A percentile compares a stretch with the other conserved stretches of the same genome.
phyloP scores from a whole-genome alignment of 2,888 invertebrate species.

The Bruchidius siliquastri region DNA sequence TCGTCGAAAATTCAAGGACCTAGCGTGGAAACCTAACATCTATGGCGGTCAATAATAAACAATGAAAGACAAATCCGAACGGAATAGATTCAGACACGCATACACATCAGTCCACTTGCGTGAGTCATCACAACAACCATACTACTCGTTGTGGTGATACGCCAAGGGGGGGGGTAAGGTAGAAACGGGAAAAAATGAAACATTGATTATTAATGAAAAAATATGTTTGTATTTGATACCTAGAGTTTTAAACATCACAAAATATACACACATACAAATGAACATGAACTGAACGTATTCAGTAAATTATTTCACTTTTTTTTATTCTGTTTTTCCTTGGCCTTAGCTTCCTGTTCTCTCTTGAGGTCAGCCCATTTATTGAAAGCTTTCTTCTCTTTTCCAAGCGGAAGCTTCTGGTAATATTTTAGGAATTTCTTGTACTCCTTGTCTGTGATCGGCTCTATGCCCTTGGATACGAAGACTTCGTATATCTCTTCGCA shows the following conservation, averaged over 20 bases:
- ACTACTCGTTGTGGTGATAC: no score
- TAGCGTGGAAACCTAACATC: no score
- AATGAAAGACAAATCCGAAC: no score
- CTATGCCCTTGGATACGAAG: constrained; percentile 39
- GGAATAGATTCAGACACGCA: no score
- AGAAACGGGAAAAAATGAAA: no score
- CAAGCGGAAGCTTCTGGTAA: constrained; percentile 45
- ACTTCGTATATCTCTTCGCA: constrained; percentile 52
- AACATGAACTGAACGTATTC: not conserved
- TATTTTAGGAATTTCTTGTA: constrained; percentile 50
- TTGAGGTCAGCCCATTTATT: constrained; percentile 30
- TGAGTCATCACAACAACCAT: no score
- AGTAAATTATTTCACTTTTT: constrained; percentile 4
- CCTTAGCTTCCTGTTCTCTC: constrained; percentile 30
- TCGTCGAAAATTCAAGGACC: no score
- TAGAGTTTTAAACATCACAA: not conserved
- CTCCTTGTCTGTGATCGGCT: constrained; percentile 47
- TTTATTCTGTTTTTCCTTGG: constrained; percentile 29
- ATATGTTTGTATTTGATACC: not conserved
- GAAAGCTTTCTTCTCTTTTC: constrained; percentile 40
- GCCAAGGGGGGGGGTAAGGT: no score
- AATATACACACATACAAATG: not conserved
- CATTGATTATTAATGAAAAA: no score
- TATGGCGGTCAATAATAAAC: no score
- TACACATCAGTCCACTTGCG: no score